Conservation (phyloP, 2,797 vertebrate genomes). For the Heterohyrax brucei region DNA sequence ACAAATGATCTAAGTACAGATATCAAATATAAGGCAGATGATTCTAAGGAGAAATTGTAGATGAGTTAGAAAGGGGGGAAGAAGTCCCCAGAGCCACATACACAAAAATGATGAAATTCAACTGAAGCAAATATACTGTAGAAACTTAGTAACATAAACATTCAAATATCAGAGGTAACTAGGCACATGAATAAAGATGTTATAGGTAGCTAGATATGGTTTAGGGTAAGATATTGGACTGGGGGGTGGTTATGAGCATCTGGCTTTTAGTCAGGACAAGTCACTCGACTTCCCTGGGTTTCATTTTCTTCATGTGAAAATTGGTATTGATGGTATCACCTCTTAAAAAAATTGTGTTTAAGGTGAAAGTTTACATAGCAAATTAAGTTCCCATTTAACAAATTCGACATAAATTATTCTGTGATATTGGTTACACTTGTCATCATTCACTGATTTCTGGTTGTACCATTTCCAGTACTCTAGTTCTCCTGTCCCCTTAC, state of each 20-base stretch:
- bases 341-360: background rate
- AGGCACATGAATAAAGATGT: background rate
- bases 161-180: background rate
- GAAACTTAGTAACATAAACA: conserved; percentile 25
- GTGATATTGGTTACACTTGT: background rate
- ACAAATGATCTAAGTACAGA: conserved; percentile 54
- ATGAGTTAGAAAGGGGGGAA: background rate
- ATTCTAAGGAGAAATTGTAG: conserved; percentile 9
- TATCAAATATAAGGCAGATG: conserved; percentile 43
- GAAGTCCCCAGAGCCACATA: background rate
- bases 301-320: conserved; percentile 43
- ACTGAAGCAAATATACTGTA: background rate
- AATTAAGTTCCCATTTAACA: background rate
- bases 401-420: background rate
- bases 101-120: conserved; percentile 40
- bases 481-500: background rate
- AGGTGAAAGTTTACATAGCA: background rate
- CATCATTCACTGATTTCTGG: background rate
- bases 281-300: conserved; percentile 15
- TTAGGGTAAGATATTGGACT: background rate
- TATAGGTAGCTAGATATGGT: background rate
- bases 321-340: background rate
- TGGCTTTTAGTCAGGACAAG: background rate
- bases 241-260: background rate
- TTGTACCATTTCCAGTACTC: background rate